phyloP scores from a whole-genome alignment of 2,113 vertebrate genomes.

The Elephas maximus region DNA sequence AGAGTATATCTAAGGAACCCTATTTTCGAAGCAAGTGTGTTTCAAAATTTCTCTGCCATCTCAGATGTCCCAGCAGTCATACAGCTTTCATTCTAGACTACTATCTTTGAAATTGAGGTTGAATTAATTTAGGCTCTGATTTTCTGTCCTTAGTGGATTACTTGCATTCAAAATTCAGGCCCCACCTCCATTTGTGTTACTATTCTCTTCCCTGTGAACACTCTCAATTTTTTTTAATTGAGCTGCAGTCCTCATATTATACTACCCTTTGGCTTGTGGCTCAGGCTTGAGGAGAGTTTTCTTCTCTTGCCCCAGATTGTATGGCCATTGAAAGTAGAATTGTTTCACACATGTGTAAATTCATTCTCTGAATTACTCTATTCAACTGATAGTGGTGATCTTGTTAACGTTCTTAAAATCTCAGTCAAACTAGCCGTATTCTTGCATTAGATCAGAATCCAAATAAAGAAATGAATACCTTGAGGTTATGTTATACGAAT shows the following conservation, averaged over 20 bases:
- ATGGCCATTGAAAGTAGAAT: background rate
- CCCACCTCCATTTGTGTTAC: fast-evolving
- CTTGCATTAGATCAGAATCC: constrained; percentile 42
- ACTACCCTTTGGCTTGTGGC: background rate
- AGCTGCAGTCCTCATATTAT: background rate
- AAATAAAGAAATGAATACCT: constrained; percentile 65
- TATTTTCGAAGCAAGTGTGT: constrained; percentile 9
- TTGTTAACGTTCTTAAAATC: constrained; percentile 45
- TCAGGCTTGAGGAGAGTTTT: background rate
- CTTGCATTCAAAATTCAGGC: background rate
- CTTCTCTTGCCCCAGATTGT: background rate
- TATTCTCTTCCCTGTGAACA: background rate
- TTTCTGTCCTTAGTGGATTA: background rate
- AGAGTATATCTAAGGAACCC: background rate
- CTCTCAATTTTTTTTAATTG: background rate
- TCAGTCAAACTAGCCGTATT: background rate
- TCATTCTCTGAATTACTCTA: background rate
- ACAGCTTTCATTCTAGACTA: background rate
- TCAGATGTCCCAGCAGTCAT: background rate
- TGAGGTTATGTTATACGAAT: background rate
- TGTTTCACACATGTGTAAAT: background rate
- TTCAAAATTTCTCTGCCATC: background rate
- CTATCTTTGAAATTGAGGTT: background rate
- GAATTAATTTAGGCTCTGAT: background rate
- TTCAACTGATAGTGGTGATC: background rate